phyloP scores from a whole-genome alignment of 2,113 vertebrate species.

The Maccullochella peelii region DNA sequence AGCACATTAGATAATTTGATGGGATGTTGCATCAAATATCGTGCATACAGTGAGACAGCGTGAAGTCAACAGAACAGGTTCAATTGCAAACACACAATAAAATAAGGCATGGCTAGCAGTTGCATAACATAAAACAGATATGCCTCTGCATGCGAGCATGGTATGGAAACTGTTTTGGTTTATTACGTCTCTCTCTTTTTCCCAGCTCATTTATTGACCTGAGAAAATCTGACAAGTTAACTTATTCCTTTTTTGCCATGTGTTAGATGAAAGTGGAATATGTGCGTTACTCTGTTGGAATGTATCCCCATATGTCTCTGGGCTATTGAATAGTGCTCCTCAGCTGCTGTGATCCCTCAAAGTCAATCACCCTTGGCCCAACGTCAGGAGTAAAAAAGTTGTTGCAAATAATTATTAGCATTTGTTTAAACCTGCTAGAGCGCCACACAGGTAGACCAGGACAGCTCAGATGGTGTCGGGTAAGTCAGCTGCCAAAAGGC shows the following conservation, averaged over 20 bases:
- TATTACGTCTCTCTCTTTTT: slow-evolving; percentile 24
- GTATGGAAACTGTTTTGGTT: slow-evolving; percentile 54
- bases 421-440: slow-evolving; percentile 35
- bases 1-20: slow-evolving; percentile 11
- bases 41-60: not conserved
- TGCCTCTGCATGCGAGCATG: slow-evolving; percentile 23
- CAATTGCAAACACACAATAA: slow-evolving; percentile 32
- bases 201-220: slow-evolving; percentile 47
- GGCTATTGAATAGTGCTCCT: slow-evolving; percentile 35
- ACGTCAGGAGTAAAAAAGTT: not conserved
- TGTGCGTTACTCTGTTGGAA: slow-evolving; percentile 64
- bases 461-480: not conserved
- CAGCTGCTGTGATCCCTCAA: slow-evolving; percentile 52
- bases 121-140: slow-evolving; percentile 51
- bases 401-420: slow-evolving; percentile 43
- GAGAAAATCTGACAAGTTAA: slow-evolving; percentile 53
- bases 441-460: slow-evolving; percentile 3
- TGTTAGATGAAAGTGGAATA: slow-evolving; percentile 74
- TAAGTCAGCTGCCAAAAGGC: not conserved
- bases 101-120: slow-evolving; percentile 17
- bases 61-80: slow-evolving; percentile 14
- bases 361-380: slow-evolving; percentile 9
- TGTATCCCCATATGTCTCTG: slow-evolving; percentile 45
- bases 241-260: slow-evolving; percentile 52
- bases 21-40: slow-evolving; percentile 14